These are phyloP conservation scores for Paratilapia polleni DNA, from an alignment of 2,113 vertebrate genomes.

Conservation along the genomic window DNA sequence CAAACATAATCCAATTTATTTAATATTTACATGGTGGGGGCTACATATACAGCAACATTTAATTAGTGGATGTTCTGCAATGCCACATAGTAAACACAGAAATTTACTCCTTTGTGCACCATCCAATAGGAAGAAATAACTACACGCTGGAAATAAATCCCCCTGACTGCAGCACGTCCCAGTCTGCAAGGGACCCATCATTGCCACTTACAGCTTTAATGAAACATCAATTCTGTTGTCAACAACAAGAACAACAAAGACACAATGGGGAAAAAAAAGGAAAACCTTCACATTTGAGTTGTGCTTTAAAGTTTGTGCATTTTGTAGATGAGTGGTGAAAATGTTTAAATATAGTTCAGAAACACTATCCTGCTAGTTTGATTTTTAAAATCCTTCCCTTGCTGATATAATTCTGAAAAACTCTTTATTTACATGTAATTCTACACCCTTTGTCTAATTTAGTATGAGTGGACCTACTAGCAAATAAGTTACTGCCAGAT, in stretches of 20 bases:
- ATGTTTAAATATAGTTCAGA: too few relatives aligned
- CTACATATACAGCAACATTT: neutral
- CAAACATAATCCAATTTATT: neutral
- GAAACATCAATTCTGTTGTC: neutral
- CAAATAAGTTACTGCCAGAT: neutral
- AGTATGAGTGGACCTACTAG: neutral
- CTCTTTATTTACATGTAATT: neutral
- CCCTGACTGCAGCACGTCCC: neutral
- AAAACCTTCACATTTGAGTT: neutral
- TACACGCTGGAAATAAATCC: neutral
- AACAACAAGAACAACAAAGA: neutral
- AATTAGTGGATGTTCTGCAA: neutral
- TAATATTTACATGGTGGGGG: neutral
- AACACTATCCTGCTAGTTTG: neutral
- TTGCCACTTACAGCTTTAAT: conserved; percentile 10
- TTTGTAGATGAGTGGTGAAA: neutral
- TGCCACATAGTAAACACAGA: neutral
- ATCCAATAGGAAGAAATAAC: neutral
- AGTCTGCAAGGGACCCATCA: neutral
- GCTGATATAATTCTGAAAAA: neutral
- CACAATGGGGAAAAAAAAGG: neutral
- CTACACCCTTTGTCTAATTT: neutral
- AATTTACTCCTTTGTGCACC: neutral
- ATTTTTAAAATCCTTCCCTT: neutral
- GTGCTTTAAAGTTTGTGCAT: neutral